Conservation (phyloP, 2,797 vertebrate species). For the Intellagama lesueurii region DNA sequence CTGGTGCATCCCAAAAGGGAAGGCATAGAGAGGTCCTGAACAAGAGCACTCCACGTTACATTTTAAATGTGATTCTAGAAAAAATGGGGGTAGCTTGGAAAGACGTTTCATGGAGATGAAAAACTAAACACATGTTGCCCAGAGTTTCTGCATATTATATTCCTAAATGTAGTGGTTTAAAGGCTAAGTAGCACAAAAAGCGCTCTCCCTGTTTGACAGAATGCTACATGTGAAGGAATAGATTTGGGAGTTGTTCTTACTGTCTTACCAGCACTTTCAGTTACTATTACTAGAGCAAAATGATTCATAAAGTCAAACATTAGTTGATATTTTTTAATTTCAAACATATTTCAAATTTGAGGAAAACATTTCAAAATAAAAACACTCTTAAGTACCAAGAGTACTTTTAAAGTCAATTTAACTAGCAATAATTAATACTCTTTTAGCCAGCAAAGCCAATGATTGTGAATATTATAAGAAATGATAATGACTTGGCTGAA, state of each 20-base stretch:
- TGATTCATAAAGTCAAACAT: not conserved
- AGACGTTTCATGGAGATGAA: not conserved
- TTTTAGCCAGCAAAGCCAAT: not conserved
- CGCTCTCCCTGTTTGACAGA: not conserved
- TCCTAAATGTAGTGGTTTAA: not conserved
- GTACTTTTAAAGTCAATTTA: not conserved
- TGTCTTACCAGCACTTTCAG: not conserved
- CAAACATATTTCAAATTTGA: not conserved
- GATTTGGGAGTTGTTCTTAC: not conserved
- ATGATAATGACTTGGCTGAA: not conserved
- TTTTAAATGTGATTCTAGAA: not conserved
- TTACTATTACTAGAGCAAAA: not conserved
- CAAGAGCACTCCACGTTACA: not conserved
- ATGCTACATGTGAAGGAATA: no score
- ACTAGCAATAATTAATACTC: not conserved
- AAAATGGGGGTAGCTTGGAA: not conserved
- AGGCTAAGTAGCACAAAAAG: not conserved
- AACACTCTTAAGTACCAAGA: not conserved
- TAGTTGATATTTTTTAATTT: not conserved
- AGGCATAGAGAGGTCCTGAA: not conserved
- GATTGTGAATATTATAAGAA: not conserved
- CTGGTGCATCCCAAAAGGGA: not conserved
- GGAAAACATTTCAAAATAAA: not conserved
- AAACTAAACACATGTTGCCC: not conserved
- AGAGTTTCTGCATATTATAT: not conserved